phyloP scores from a whole-genome alignment of 2,888 invertebrate species.

The Agrenia bidenticulata region DNA sequence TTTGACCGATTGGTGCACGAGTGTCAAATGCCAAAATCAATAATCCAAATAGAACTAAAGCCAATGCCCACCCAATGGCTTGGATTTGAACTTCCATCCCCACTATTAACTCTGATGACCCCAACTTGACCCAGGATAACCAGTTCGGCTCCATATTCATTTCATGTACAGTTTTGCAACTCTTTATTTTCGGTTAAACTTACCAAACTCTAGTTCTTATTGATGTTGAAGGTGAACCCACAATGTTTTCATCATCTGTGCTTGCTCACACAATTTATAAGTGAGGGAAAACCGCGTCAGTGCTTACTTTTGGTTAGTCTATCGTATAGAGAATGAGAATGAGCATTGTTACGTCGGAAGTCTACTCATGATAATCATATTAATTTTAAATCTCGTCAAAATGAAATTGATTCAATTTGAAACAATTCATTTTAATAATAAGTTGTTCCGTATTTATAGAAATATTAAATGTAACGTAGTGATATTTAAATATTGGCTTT shows the following conservation, averaged over 20 bases:
- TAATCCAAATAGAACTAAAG: conserved; percentile 22
- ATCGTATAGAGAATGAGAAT: background rate
- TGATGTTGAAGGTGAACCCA: too few relatives aligned
- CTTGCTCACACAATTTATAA: too few relatives aligned
- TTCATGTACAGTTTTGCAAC: background rate
- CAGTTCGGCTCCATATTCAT: background rate
- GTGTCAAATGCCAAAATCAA: conserved; percentile 28
- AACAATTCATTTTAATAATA: too few relatives aligned
- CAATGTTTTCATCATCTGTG: too few relatives aligned
- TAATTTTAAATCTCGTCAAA: too few relatives aligned
- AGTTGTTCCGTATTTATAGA: too few relatives aligned
- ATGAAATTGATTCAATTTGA: too few relatives aligned
- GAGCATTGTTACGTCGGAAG: background rate
- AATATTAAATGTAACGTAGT: too few relatives aligned
- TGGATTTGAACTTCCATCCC: conserved; percentile 13
- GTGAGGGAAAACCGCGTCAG: too few relatives aligned
- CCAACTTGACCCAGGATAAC: conserved; percentile 13
- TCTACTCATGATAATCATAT: background rate
- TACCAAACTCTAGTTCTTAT: too few relatives aligned
- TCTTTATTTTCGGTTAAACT: too few relatives aligned
- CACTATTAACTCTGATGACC: background rate
- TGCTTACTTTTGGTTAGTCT: background rate
- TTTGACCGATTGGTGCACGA: background rate
- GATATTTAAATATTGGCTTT: too few relatives aligned
- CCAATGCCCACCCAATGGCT: conserved; percentile 18